These are phyloP conservation scores for Hydra vulgaris DNA, from an alignment of 30 jellyfish, hydroid and myxozoan genomes.

Conservation along the genomic window DNA sequence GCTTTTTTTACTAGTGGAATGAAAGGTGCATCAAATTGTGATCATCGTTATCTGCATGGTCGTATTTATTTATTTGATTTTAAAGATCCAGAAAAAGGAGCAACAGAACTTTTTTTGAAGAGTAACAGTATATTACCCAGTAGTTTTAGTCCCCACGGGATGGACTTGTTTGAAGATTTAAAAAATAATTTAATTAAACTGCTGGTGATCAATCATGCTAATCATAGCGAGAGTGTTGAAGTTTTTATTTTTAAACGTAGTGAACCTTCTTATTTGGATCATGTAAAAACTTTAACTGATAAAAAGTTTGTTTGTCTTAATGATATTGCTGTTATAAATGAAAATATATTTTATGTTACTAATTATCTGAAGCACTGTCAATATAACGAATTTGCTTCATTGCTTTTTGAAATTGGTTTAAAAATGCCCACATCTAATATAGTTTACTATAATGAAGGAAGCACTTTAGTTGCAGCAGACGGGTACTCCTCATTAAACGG, in stretches of 20 bases:
- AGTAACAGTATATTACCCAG: constrained; percentile 20
- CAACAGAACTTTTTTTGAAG: constrained; percentile 31
- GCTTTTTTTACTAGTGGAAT: constrained; percentile 84
- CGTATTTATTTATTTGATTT: constrained; percentile 57
- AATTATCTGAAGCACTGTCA: constrained; percentile 47
- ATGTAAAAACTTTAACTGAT: constrained; percentile 41
- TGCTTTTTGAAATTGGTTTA: constrained; percentile 17
- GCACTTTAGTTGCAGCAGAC: constrained; percentile 19
- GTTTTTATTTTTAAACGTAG: constrained; percentile 36
- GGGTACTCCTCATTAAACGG: constrained; percentile 49
- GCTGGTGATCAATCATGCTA: constrained; percentile 65
- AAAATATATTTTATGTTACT: constrained; percentile 51
- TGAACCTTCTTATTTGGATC: constrained; percentile 33
- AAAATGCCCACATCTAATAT: constrained; percentile 35
- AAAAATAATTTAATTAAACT: constrained; percentile 3
- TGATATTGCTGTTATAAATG: constrained; percentile 54
- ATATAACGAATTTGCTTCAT: not conserved
- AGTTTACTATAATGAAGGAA: constrained; percentile 51
- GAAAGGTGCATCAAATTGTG: constrained; percentile 40
- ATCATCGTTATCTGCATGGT: constrained; percentile 29
- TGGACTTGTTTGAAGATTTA: constrained; percentile 44
- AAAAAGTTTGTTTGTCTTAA: constrained; percentile 49
- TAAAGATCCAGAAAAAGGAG: constrained; percentile 42
- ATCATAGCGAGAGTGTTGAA: constrained; percentile 47
- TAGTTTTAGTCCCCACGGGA: constrained; percentile 80